phyloP scores from a whole-genome alignment of 2,888 invertebrate genomes.

The Brassicogethes aeneus region DNA sequence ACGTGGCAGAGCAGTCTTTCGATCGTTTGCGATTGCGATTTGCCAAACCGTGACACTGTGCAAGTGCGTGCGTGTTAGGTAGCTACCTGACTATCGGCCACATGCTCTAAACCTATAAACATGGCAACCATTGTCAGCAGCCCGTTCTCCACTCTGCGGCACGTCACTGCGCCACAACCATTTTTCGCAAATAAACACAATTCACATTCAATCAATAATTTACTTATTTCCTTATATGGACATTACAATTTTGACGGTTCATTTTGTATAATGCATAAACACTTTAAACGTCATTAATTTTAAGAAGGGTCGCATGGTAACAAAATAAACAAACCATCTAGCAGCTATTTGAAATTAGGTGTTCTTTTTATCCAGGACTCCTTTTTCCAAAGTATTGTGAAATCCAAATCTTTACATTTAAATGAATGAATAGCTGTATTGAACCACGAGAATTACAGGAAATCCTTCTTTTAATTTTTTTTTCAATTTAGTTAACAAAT shows the following conservation, averaged over 20 bases:
- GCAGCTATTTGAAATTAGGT: too few relatives aligned
- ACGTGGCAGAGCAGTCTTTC: too few relatives aligned
- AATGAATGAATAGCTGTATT: too few relatives aligned
- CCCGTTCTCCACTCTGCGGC: slow-evolving; percentile 8
- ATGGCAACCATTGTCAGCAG: slow-evolving; percentile 40
- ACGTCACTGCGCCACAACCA: not conserved
- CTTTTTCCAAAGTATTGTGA: too few relatives aligned
- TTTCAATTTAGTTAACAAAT: too few relatives aligned
- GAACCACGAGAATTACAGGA: too few relatives aligned
- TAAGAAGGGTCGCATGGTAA: slow-evolving; percentile 1
- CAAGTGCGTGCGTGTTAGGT: slow-evolving; percentile 10
- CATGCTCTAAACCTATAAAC: slow-evolving; percentile 43
- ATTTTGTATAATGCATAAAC: slow-evolving; percentile 4
- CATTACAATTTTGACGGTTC: too few relatives aligned
- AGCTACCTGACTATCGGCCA: slow-evolving; percentile 40
- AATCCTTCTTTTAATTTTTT: too few relatives aligned
- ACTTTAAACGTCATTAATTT: too few relatives aligned
- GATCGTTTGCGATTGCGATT: slow-evolving; percentile 8
- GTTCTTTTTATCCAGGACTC: too few relatives aligned
- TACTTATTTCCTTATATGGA: slow-evolving; percentile 6
- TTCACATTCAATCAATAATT: not conserved
- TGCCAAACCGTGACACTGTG: slow-evolving; percentile 21
- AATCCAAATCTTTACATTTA: too few relatives aligned
- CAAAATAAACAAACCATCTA: too few relatives aligned
- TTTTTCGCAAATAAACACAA: slow-evolving; percentile 8